Conservation (phyloP, 2,888 invertebrate genomes). For the Limnephilus lunatus region DNA sequence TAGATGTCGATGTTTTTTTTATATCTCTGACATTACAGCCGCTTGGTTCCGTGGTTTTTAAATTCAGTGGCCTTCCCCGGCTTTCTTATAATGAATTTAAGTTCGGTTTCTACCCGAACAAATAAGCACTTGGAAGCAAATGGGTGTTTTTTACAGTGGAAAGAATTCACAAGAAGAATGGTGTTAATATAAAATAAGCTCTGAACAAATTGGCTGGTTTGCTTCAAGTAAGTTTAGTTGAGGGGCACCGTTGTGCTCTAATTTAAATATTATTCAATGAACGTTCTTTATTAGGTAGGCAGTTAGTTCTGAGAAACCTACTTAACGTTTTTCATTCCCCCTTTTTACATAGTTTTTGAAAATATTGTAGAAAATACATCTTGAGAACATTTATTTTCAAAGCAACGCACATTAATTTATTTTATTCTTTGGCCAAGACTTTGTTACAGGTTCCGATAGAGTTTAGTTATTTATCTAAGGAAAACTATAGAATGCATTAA, state of each 20-base stretch:
- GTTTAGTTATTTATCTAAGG: too few relatives aligned
- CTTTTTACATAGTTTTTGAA: too few relatives aligned
- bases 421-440: too few relatives aligned
- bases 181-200: neutral
- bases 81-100: constrained; percentile 18
- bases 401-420: too few relatives aligned
- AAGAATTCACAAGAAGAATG: neutral
- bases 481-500: neutral
- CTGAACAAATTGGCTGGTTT: neutral
- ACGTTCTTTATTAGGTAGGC: neutral
- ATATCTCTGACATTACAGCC: constrained; percentile 51
- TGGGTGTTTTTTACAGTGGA: constrained; percentile 2
- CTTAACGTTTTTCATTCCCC: neutral
- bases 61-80: constrained; percentile 8
- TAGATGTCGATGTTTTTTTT: constrained; percentile 62
- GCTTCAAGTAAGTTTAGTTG: neutral
- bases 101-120: neutral
- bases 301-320: neutral
- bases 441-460: neutral
- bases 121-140: constrained; percentile 20
- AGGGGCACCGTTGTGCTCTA: neutral
- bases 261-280: neutral
- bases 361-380: too few relatives aligned
- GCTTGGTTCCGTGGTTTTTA: constrained; percentile 12
- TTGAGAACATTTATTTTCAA: too few relatives aligned